phyloP scores from a whole-genome alignment of 2,113 vertebrate genomes.

The Lycocorax pyrrhopterus region DNA sequence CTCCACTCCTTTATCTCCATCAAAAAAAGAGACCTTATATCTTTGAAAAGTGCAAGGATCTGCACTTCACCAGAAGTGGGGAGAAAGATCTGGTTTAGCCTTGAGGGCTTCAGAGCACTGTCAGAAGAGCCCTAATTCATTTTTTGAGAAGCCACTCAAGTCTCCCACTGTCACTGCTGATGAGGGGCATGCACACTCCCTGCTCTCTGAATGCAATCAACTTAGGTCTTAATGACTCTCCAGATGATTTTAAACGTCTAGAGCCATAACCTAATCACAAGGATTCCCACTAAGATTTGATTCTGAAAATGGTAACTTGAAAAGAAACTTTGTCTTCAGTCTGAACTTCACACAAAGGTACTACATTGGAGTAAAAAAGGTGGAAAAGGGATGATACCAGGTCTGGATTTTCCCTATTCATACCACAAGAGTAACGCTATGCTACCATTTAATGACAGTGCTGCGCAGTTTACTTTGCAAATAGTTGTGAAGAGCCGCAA shows the following conservation, averaged over 20 bases:
- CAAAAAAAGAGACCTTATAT: neutral
- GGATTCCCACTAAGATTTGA: neutral
- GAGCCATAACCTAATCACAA: conserved; percentile 5
- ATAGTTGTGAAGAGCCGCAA: neutral
- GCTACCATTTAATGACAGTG: neutral
- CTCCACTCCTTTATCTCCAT: neutral
- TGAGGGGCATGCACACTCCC: neutral
- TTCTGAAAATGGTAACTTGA: neutral
- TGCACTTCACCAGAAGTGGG: neutral
- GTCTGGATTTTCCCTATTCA: neutral
- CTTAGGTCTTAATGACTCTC: conserved; percentile 2
- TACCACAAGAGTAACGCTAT: neutral
- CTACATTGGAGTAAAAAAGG: neutral
- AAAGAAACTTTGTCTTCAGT: neutral
- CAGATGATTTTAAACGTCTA: neutral
- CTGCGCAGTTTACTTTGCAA: neutral
- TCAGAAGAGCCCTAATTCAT: conserved; percentile 1
- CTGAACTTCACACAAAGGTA: neutral
- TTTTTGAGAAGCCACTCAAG: conserved; percentile 21
- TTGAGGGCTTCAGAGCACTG: neutral
- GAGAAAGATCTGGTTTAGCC: neutral
- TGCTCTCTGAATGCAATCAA: neutral
- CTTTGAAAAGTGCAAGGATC: neutral
- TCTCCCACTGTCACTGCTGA: neutral
- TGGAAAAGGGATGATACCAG: neutral